These are phyloP conservation scores for Herminia tarsipennalis DNA, from an alignment of 2,888 invertebrate species.

Conservation along the genomic window DNA sequence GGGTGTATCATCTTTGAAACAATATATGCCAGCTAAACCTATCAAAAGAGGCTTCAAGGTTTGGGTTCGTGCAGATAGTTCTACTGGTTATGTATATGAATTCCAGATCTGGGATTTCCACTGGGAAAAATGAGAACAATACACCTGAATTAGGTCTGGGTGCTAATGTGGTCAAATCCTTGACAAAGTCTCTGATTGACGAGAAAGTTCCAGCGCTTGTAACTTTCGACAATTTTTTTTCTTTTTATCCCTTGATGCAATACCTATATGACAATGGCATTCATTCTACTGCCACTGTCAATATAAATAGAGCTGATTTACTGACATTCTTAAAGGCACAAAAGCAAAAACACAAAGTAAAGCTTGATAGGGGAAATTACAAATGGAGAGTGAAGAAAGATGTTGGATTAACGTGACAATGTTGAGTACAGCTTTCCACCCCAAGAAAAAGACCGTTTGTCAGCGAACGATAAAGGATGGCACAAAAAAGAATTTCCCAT, in stretches of 20 bases:
- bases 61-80: slow-evolving; percentile 37
- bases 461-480: slow-evolving; percentile 28
- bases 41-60: slow-evolving; percentile 46
- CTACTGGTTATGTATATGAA: slow-evolving; percentile 34
- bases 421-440: slow-evolving; percentile 17
- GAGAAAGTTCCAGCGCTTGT: slow-evolving; percentile 24
- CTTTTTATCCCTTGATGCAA: slow-evolving; percentile 17
- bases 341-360: slow-evolving; percentile 12
- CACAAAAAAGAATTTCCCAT: slow-evolving; percentile 14
- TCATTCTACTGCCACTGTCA: slow-evolving; percentile 18
- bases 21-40: slow-evolving; percentile 44
- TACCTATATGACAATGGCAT: slow-evolving; percentile 20
- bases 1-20: slow-evolving; percentile 33
- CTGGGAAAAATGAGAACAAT: slow-evolving; percentile 30
- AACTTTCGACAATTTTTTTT: slow-evolving; percentile 14
- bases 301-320: slow-evolving; percentile 24
- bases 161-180: slow-evolving; percentile 17
- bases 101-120: slow-evolving; percentile 40
- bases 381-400: slow-evolving; percentile 16
- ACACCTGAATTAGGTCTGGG: slow-evolving; percentile 17
- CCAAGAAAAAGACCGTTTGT: slow-evolving; percentile 10
- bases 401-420: slow-evolving; percentile 13
- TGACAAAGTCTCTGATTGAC: slow-evolving; percentile 16
- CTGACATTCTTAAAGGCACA: slow-evolving; percentile 21
- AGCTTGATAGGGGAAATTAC: slow-evolving; percentile 10